These are phyloP conservation scores for Alauda arvensis DNA, from an alignment of 2,797 vertebrate species.

Conservation along the genomic window DNA sequence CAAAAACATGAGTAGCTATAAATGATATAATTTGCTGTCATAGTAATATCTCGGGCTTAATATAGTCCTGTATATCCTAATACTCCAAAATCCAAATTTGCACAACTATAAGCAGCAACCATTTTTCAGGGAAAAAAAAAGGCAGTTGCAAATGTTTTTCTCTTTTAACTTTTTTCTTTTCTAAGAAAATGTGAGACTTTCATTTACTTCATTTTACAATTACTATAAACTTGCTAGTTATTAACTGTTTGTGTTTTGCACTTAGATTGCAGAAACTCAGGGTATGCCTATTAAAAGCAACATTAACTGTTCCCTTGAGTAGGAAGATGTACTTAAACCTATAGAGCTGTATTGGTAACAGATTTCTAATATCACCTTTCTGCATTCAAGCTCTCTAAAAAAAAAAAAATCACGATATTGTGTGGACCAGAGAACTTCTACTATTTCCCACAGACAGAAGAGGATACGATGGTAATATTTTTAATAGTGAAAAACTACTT, in stretches of 20 bases:
- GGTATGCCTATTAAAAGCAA: neutral
- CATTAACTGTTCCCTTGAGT: neutral
- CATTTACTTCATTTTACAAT: neutral
- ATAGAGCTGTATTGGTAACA: neutral
- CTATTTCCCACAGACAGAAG: neutral
- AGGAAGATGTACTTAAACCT: neutral
- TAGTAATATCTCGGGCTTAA: neutral
- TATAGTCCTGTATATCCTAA: neutral
- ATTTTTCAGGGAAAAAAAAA: neutral
- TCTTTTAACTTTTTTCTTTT: neutral
- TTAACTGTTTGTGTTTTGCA: neutral
- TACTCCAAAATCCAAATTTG: neutral
- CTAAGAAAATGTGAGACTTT: neutral
- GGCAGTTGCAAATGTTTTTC: neutral
- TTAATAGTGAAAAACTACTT: neutral
- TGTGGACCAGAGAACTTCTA: neutral
- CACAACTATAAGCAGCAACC: neutral
- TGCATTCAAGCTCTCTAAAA: neutral
- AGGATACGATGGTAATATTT: neutral
- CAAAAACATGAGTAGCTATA: neutral
- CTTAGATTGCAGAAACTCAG: neutral
- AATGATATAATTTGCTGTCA: neutral
- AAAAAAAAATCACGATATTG: neutral
- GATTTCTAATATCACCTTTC: neutral
- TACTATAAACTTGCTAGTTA: neutral